Evolutionary conservation across 1,140 invertebrate species (phyloP), one percentile per base, ranked within the genome.

Genomic region (Phthorimaea operculella): DNA sequence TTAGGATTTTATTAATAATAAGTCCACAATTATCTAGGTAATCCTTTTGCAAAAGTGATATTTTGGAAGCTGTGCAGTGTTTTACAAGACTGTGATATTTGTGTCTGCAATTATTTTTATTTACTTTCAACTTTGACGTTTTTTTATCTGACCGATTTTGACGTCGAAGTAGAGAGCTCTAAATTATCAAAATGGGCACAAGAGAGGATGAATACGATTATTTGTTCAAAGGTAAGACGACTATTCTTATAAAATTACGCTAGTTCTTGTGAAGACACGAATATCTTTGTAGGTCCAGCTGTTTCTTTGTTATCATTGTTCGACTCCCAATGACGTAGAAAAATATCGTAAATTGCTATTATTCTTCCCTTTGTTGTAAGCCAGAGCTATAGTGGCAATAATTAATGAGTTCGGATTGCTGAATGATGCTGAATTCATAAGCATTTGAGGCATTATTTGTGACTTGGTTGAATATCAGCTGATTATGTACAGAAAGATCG

Each of bases 151-250:
- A 75, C 71, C 74, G 78, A 80, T 77, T 80, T 82, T 82, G 81
- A 85, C 81, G 81, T 82, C 78, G 78, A 76, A 64, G 66, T 62
- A 78, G 58, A 74, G 72, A 67, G 60, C 66, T 68, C 72, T 76
- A 76, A 67, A 73, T 79, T 72, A 72, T 75, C 86, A 90, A 90
- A 88, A 97, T 96, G 95, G 94, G 93, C 86, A 94, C 93, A 88
- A 95, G 96, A 89, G 97, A 99, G 89, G 97, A 99, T 88, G 98
- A 99, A 90, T 99, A 99, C 88, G 98, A 99, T 90, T 99, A 99
- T 93, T 93, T 99, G 87, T 99, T 99, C 89, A 99, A 99, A 97
- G 98, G 98, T 99, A 91, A 88, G n/a, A 10, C 8, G 4, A n/a
- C n/a, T 3, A 39, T 39, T 9, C n/a, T 12, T 9, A 39, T 39